Percentiles rank a stretch among this genome's conserved stretches.
phyloP scores from a whole-genome alignment of 2,797 vertebrate species.

The Remorina albescens region DNA sequence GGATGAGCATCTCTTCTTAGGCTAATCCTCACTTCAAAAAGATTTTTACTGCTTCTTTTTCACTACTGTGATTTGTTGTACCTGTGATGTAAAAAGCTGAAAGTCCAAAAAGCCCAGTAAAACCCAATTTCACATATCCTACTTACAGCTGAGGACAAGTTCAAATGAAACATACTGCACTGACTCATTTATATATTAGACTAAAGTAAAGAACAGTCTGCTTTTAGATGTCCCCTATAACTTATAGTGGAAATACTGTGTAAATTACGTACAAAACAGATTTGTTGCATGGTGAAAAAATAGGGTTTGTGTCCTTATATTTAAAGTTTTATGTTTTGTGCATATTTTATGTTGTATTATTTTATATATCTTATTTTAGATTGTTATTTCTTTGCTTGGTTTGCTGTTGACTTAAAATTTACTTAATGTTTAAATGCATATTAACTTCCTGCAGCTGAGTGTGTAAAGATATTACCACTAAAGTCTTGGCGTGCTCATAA shows the following conservation, averaged over 20 bases:
- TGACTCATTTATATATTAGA: background rate
- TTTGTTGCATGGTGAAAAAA: too few species aligned
- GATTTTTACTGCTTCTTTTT: constrained; percentile 28
- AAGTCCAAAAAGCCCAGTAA: background rate
- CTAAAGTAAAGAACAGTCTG: background rate
- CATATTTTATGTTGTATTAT: too few species aligned
- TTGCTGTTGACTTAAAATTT: too few species aligned
- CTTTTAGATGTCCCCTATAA: background rate
- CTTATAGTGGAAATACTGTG: background rate
- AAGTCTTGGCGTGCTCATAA: too few species aligned
- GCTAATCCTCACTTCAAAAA: constrained; percentile 38
- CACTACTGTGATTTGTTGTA: background rate
- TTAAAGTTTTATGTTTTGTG: too few species aligned
- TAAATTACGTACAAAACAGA: background rate
- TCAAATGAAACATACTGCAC: background rate
- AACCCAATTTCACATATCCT: background rate
- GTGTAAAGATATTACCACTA: too few species aligned
- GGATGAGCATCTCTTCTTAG: constrained; percentile 28
- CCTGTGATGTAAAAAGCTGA: constrained; percentile 1
- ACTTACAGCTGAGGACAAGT: background rate
- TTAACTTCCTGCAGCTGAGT: too few species aligned
- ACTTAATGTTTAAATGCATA: too few species aligned
- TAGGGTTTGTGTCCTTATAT: too few species aligned
- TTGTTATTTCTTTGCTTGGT: too few species aligned
- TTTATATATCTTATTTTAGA: too few species aligned